These are phyloP conservation scores for Lucilia cuprina DNA, from an alignment of 1,140 invertebrate genomes.

Conservation along the genomic window DNA sequence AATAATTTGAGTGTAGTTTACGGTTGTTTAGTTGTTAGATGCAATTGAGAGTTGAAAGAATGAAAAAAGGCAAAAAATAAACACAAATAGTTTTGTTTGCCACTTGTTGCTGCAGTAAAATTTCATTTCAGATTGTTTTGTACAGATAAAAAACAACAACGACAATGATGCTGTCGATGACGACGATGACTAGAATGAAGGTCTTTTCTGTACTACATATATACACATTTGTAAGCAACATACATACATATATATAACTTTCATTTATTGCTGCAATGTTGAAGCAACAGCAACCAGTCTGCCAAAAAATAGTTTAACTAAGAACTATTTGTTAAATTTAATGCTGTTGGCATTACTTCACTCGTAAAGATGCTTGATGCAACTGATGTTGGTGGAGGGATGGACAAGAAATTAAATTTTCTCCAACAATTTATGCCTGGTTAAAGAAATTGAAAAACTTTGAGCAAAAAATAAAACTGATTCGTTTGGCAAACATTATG, in stretches of 20 bases:
- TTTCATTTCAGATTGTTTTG: neutral
- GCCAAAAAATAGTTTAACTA: neutral
- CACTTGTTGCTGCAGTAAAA: neutral
- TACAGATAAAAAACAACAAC: neutral
- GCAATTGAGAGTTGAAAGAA: neutral
- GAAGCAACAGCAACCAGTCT: neutral
- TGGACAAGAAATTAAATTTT: neutral
- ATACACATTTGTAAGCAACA: neutral
- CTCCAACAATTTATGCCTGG: neutral
- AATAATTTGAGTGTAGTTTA: neutral
- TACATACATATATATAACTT: neutral
- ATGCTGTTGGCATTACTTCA: neutral
- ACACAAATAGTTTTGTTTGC: slow-evolving; percentile 1
- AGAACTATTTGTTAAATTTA: neutral
- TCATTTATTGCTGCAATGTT: neutral
- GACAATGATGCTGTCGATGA: neutral
- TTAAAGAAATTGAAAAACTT: neutral
- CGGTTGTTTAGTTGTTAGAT: neutral
- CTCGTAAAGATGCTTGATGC: neutral
- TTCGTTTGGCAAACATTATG: neutral
- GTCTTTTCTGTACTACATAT: neutral
- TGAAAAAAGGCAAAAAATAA: neutral
- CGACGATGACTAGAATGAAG: neutral
- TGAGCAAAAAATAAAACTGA: neutral
- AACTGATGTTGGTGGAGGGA: neutral